A percentile compares a stretch with the other conserved stretches of the same genome.
Conservation (phyloP, 2,113 vertebrate genomes). For the Todiramphus saurophagus region DNA sequence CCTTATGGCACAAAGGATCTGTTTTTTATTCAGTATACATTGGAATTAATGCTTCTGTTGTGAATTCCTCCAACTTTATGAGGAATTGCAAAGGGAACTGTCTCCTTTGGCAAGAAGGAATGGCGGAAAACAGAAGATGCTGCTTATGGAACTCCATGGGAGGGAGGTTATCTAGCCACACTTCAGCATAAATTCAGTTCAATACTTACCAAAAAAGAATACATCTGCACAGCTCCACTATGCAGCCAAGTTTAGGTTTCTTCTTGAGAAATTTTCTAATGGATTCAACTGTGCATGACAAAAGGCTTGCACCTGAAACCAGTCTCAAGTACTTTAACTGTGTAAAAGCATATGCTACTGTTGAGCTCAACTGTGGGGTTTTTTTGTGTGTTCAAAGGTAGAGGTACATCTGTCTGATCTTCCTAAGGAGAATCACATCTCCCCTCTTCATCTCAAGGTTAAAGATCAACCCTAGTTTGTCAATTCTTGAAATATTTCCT, state of each 20-base stretch:
- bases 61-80: neutral
- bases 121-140: neutral
- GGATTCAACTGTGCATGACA: neutral
- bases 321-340: neutral
- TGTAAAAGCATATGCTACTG: neutral
- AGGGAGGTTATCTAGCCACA: neutral
- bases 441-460: neutral
- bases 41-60: neutral
- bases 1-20: conserved; percentile 28
- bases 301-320: neutral
- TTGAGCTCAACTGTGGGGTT: neutral
- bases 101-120: neutral
- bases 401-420: neutral
- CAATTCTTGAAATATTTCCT: neutral
- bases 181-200: neutral
- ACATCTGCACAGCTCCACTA: neutral
- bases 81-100: neutral
- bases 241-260: neutral
- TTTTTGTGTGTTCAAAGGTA: neutral
- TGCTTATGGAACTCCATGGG: neutral
- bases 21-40: neutral
- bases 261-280: conserved; percentile 11
- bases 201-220: neutral
- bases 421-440: neutral
- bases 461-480: neutral